Conservation (phyloP, 2,113 vertebrate species). For the Sinosuthora webbiana region DNA sequence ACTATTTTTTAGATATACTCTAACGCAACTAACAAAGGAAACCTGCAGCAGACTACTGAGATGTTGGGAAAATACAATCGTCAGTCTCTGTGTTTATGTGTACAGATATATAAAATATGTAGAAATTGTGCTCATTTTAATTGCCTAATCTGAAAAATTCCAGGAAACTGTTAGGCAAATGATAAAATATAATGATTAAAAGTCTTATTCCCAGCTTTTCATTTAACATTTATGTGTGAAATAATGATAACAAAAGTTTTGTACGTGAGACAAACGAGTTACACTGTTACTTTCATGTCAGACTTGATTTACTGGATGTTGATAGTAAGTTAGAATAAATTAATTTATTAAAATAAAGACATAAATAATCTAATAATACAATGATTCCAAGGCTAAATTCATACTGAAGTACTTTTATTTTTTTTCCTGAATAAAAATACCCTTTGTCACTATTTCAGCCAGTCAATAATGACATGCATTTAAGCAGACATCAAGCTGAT, state of each 20-base stretch:
- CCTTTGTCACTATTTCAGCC: neutral
- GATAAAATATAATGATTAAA: neutral
- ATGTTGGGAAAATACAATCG: neutral
- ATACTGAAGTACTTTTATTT: neutral
- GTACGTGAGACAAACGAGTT: accelerated
- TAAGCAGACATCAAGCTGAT: neutral
- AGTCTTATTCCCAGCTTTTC: neutral
- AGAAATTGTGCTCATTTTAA: neutral
- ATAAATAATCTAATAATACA: neutral
- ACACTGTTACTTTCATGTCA: neutral
- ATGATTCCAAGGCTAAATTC: neutral
- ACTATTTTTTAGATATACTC: neutral
- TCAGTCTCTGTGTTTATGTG: neutral
- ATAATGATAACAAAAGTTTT: neutral
- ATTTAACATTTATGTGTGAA: neutral
- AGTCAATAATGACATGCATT: neutral
- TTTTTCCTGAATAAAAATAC: neutral
- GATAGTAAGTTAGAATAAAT: neutral
- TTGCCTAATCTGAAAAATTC: neutral
- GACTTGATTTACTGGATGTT: neutral
- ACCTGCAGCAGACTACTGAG: neutral
- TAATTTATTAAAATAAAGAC: neutral
- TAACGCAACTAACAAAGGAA: neutral
- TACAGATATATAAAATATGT: neutral
- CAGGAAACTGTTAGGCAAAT: neutral